Evolutionary conservation across 2,113 vertebrate species (phyloP).

Genomic region (Onychostoma macrolepis): DNA sequence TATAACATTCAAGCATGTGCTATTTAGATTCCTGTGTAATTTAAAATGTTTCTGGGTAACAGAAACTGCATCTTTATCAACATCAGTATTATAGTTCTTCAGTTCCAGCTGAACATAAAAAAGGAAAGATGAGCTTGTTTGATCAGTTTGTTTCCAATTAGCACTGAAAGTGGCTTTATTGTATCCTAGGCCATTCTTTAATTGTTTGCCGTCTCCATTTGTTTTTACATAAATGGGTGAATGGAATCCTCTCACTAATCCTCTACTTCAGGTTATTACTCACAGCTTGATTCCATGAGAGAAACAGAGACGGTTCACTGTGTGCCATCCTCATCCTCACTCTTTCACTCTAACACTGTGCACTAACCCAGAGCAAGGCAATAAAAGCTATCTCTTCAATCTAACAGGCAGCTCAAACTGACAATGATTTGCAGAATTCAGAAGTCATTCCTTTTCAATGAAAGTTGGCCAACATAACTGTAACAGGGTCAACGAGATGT

Average conservation of each 20-base stretch:
- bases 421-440: constrained; percentile 7
- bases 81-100: not conserved
- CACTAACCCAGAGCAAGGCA: not conserved
- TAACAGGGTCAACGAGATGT: too few relatives aligned
- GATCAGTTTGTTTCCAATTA: constrained; percentile 56
- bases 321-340: constrained; percentile 11
- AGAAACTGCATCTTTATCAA: not conserved
- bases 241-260: constrained; percentile 45
- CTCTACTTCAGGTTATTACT: constrained; percentile 54
- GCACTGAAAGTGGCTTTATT: constrained; percentile 38
- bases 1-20: constrained; percentile 3
- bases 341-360: not conserved
- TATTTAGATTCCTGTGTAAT: constrained; percentile 13
- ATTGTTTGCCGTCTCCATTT: constrained; percentile 50
- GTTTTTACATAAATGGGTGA: constrained; percentile 52
- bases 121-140: constrained; percentile 10
- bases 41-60: not conserved
- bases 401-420: not conserved
- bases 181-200: constrained; percentile 35
- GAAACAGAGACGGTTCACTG: constrained; percentile 16
- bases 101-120: not conserved
- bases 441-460: not conserved
- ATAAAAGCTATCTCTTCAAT: not conserved
- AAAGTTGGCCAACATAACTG: not conserved
- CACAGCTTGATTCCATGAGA: constrained; percentile 41